Evolutionary conservation across 1,140 invertebrate genomes (phyloP).

Genomic region (Diuraphis noxia): DNA sequence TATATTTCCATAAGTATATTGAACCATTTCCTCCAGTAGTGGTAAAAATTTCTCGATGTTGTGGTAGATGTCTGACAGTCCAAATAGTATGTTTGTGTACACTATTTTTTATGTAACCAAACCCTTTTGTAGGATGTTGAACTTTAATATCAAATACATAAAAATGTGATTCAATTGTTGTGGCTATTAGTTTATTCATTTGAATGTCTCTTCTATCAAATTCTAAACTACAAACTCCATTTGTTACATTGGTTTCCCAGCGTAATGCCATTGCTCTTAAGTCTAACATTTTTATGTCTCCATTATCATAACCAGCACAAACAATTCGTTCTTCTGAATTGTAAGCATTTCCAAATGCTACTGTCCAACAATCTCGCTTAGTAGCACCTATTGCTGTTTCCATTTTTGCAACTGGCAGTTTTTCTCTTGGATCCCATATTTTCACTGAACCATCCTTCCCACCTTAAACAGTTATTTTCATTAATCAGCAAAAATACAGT

Average conservation of each 20-base stretch:
- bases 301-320: slow-evolving; percentile 93
- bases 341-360: slow-evolving; percentile 85
- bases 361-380: slow-evolving; percentile 82
- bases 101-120: slow-evolving; percentile 60
- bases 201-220: slow-evolving; percentile 92
- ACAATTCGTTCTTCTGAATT: slow-evolving; percentile 83
- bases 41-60: slow-evolving; percentile 92
- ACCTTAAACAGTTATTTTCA: slow-evolving; percentile 62
- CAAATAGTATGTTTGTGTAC: slow-evolving; percentile 84
- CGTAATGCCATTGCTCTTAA: slow-evolving; percentile 78
- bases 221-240: slow-evolving; percentile 87
- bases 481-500: background rate
- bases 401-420: slow-evolving; percentile 88
- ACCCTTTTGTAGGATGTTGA: slow-evolving; percentile 40
- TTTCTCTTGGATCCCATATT: slow-evolving; percentile 93
- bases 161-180: slow-evolving; percentile 91
- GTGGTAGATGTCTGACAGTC: slow-evolving; percentile 83
- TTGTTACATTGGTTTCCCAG: slow-evolving; percentile 92
- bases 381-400: slow-evolving; percentile 70
- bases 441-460: slow-evolving; percentile 69
- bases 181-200: slow-evolving; percentile 94
- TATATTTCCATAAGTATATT: slow-evolving; percentile 93
- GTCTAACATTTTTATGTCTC: slow-evolving; percentile 94
- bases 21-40: slow-evolving; percentile 88
- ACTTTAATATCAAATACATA: slow-evolving; percentile 78